Conservation (phyloP, 2,888 invertebrate species). For the Nyleta sp. region DNA sequence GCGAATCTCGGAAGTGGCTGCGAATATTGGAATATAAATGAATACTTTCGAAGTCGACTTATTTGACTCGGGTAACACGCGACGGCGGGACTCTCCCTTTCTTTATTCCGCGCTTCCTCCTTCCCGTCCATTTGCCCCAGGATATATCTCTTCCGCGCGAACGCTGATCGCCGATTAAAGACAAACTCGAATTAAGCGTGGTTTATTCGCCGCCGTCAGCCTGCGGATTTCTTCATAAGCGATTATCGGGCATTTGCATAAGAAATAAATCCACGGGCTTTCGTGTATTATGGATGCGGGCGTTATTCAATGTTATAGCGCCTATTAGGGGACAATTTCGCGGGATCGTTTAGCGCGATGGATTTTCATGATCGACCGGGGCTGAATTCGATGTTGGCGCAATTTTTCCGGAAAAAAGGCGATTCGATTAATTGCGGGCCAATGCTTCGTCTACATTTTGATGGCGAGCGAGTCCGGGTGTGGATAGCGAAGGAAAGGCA, state of each 20-base stretch:
- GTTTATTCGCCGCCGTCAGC: conserved; percentile 50
- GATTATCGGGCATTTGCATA: conserved; percentile 49
- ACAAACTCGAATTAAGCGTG: conserved; percentile 55
- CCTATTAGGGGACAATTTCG: conserved; percentile 51
- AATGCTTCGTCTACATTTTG: too few species aligned
- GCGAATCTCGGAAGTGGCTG: not conserved
- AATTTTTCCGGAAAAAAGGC: too few species aligned
- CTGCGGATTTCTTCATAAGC: conserved; percentile 39
- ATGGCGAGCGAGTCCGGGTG: too few species aligned
- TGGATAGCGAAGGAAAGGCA: too few species aligned
- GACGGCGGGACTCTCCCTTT: conserved; percentile 24
- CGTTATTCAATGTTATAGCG: conserved; percentile 36
- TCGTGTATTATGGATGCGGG: conserved; percentile 39
- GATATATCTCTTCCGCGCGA: conserved; percentile 52
- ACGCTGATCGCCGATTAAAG: conserved; percentile 52
- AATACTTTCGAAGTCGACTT: conserved; percentile 63
- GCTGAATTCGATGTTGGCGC: not conserved
- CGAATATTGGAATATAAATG: conserved; percentile 50
- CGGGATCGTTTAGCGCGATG: conserved; percentile 35
- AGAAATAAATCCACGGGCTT: conserved; percentile 46
- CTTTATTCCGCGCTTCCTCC: conserved; percentile 16
- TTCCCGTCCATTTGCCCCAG: conserved; percentile 31
- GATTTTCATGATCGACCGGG: conserved; percentile 32
- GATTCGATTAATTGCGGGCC: too few species aligned
- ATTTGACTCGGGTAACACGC: conserved; percentile 72